Evolutionary conservation across 2,797 vertebrate species (phyloP).

Genomic region (Leontopithecus rosalia): DNA sequence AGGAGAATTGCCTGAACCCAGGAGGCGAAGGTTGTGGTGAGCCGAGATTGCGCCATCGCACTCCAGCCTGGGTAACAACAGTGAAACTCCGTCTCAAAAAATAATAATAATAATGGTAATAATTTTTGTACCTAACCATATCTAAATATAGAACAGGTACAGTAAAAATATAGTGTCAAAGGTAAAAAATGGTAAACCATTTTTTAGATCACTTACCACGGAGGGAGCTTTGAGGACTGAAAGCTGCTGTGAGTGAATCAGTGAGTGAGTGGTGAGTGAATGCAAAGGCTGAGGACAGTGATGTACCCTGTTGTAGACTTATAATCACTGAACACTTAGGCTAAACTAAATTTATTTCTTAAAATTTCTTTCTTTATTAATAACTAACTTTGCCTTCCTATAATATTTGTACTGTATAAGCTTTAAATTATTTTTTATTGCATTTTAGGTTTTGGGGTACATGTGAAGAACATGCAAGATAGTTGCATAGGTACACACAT

Average conservation of each 20-base stretch:
- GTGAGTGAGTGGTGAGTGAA: background rate
- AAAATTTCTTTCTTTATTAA: background rate
- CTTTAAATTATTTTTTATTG: background rate
- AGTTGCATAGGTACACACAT: too few species aligned
- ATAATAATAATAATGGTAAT: background rate
- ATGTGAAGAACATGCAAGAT: too few species aligned
- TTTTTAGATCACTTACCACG: background rate
- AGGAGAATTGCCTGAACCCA: too few species aligned
- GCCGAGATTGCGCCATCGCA: too few species aligned
- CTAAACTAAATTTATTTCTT: background rate
- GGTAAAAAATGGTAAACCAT: background rate
- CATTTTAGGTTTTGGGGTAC: too few species aligned
- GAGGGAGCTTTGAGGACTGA: background rate
- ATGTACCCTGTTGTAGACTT: background rate
- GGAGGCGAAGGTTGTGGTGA: too few species aligned
- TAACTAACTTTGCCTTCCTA: background rate
- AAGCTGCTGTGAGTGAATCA: background rate
- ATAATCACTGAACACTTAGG: background rate
- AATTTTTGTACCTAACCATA: background rate
- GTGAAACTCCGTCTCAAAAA: too few species aligned
- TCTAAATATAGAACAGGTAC: background rate
- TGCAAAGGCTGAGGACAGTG: background rate
- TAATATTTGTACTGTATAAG: background rate
- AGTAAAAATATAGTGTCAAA: background rate
- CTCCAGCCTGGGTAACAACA: too few species aligned